These are phyloP conservation scores for Bembecia ichneumoniformis DNA, from an alignment of 2,888 invertebrate species.

Conservation along the genomic window DNA sequence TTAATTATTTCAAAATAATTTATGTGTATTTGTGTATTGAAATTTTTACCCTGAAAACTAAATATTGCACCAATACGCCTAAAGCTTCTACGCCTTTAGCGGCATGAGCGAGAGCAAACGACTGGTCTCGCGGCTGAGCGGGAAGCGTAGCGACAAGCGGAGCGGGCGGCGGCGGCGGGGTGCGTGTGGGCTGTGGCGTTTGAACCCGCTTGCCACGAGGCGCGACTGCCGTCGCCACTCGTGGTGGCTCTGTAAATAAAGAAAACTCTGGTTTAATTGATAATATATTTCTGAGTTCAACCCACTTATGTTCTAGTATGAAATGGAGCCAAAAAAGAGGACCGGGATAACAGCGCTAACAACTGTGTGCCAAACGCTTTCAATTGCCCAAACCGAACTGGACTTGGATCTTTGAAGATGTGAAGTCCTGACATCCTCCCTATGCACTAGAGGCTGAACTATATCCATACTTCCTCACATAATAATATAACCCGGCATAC, in stretches of 20 bases:
- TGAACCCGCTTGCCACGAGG: slow-evolving; percentile 59
- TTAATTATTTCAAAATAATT: not conserved
- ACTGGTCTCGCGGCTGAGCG: slow-evolving; percentile 38
- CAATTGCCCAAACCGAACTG: too few species aligned
- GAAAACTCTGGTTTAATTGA: slow-evolving; percentile 3
- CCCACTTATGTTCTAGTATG: too few species aligned
- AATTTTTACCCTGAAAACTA: slow-evolving; percentile 80
- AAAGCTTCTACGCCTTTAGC: slow-evolving; percentile 85
- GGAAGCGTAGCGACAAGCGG: slow-evolving; percentile 25
- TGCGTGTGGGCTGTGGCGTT: slow-evolving; percentile 42
- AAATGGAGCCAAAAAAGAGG: too few species aligned
- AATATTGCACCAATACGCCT: slow-evolving; percentile 87
- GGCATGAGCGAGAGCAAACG: slow-evolving; percentile 60
- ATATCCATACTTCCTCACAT: too few species aligned
- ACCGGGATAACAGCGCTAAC: too few species aligned
- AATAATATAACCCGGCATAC: too few species aligned
- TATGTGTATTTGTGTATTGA: not conserved
- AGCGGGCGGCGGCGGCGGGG: slow-evolving; percentile 26
- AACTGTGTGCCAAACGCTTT: too few species aligned
- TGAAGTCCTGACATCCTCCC: too few species aligned
- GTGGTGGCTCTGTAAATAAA: slow-evolving; percentile 47
- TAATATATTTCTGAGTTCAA: not conserved
- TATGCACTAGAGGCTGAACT: too few species aligned
- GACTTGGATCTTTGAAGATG: too few species aligned
- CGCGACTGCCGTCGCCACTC: slow-evolving; percentile 53